Percentiles rank a stretch among this genome's conserved stretches.
Evolutionary conservation across 2,888 invertebrate genomes (phyloP).

Genomic region (Mesorhabditis spiculigera): DNA sequence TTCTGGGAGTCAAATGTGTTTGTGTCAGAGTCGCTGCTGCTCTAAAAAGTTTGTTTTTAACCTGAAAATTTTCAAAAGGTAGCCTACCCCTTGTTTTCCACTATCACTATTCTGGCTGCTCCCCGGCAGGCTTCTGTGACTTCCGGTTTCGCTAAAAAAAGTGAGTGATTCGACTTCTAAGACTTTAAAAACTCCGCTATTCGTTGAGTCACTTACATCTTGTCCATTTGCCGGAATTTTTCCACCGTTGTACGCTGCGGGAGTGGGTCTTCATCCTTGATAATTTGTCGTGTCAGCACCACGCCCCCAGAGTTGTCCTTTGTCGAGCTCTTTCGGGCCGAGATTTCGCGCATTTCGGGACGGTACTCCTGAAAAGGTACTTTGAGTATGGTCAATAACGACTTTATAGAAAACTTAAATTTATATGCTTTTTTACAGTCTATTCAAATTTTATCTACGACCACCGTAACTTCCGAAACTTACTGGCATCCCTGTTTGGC

Average conservation of each 20-base stretch:
- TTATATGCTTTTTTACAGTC: too few relatives aligned
- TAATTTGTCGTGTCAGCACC: slow-evolving; percentile 41
- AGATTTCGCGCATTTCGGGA: slow-evolving; percentile 53
- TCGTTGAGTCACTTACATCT: neutral
- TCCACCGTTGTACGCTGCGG: slow-evolving; percentile 10
- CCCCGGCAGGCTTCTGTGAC: neutral
- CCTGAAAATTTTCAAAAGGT: neutral
- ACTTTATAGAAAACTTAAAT: too few relatives aligned
- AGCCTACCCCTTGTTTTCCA: slow-evolving; percentile 63
- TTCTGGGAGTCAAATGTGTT: slow-evolving; percentile 40
- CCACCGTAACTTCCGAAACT: too few relatives aligned
- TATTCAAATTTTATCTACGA: too few relatives aligned
- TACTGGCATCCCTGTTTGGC: too few relatives aligned
- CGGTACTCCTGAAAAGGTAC: slow-evolving; percentile 46
- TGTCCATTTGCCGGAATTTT: neutral
- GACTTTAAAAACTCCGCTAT: neutral
- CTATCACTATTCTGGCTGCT: slow-evolving; percentile 59
- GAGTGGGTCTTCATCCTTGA: slow-evolving; percentile 25
- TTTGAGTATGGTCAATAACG: too few relatives aligned
- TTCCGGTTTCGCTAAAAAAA: neutral
- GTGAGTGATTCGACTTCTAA: neutral
- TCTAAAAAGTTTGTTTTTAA: slow-evolving; percentile 17
- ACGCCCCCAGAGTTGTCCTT: slow-evolving; percentile 34
- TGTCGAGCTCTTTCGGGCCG: slow-evolving; percentile 20
- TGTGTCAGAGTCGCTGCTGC: slow-evolving; percentile 41